These are phyloP conservation scores for Monopterus albus DNA, from an alignment of 2,113 vertebrate genomes.

Conservation along the genomic window DNA sequence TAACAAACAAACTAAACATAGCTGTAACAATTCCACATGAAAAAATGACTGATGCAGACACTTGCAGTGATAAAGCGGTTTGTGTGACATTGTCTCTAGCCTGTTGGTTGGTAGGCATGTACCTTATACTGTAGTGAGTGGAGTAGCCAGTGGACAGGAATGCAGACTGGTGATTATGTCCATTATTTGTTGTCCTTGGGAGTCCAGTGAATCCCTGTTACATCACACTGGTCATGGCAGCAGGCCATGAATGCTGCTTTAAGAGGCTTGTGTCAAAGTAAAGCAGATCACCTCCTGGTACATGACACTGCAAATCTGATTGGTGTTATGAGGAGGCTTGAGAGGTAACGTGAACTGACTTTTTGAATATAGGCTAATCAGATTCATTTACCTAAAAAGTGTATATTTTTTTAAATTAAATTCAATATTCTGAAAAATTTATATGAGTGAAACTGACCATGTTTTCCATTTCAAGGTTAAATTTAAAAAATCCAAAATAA, in stretches of 20 bases:
- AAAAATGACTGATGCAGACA: background rate
- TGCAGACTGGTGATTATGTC: conserved; percentile 15
- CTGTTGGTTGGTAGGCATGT: background rate
- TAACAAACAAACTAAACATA: too few species aligned
- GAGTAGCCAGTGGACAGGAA: background rate
- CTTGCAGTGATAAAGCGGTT: background rate
- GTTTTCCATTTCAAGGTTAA: background rate
- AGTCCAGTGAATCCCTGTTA: conserved; percentile 57
- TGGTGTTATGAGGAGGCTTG: background rate
- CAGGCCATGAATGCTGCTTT: conserved; percentile 27
- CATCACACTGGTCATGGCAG: conserved; percentile 43
- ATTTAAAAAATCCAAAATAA: too few species aligned
- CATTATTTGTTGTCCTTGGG: conserved; percentile 15
- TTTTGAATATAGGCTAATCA: too few species aligned
- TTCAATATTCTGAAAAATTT: too few species aligned
- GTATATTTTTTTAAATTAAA: background rate
- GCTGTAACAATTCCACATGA: background rate
- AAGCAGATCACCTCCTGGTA: conserved; percentile 47
- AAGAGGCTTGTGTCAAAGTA: conserved; percentile 67
- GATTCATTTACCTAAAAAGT: too few species aligned
- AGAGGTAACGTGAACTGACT: background rate
- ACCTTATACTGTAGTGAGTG: background rate
- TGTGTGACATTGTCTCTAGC: background rate
- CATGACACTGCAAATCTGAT: conserved; percentile 59
- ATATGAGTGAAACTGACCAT: too few species aligned